Base-by-base conservation (phyloP, 2,888 invertebrate genomes). In the Phania funesta region DNA sequence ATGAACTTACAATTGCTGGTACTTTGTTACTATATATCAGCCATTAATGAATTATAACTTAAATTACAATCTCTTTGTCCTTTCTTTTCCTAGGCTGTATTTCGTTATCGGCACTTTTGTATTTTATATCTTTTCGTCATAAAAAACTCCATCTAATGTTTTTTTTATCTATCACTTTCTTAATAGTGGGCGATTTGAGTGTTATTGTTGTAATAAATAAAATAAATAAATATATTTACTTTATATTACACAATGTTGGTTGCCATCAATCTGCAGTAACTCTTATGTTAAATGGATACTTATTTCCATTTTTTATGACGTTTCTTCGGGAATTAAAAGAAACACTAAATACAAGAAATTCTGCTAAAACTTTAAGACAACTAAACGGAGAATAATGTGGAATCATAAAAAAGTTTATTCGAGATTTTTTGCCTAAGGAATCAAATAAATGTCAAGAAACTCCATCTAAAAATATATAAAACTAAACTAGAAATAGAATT, bases 231-330 rank as follows among this genome's bases (percentile, higher is more conserved):
- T 24, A 44, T 22, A 46, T 58, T 52, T 32, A 16, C 35, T 29
- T 70, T 35, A 22, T 70, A 70, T 46, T 75, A 65, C 41, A 79
- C 52, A 79, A 71, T 52, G 79, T 83, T 79, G 71, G 67, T 74
- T 74, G 54, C 64, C 56, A 62, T 78, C 74, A 41, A 24, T 26
- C 29, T 24, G 26, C 22, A 50, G 18, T 22, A 62, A 62, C 35
- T 22, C 58, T 58, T 58, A 22, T 58, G 38, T 35, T 58, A 35
- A 22, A 54, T 11, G 16, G 11, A 9, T 22, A 38, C 20, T 38
- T 58, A n/a, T 22, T 32, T 38, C 35, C 16, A 20, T 22, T 5
- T 8, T 58, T 22, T 38, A 24, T 2, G 6, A 5, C 1, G 2
- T 52, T 52, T 26, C 24, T 29, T 50, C 11, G 11, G 11, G n/a